Percentiles rank a stretch among this genome's conserved stretches.
Conservation (phyloP, 2,888 invertebrate species). For the Tholera decimalis region DNA sequence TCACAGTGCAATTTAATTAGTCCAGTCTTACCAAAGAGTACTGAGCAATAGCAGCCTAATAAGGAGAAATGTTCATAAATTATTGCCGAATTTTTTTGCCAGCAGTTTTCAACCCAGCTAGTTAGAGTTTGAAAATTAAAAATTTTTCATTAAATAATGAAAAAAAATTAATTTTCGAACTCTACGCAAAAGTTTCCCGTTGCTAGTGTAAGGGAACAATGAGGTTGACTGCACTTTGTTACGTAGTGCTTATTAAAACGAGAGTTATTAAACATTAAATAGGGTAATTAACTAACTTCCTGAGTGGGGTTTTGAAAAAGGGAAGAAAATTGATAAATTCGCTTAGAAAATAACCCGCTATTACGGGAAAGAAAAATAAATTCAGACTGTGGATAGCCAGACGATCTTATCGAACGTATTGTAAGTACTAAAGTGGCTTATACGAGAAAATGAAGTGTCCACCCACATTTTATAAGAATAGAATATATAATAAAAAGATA, state of each 20-base stretch:
- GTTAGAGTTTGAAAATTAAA: slow-evolving; percentile 37
- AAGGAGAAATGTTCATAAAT: slow-evolving; percentile 36
- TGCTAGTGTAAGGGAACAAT: slow-evolving; percentile 6
- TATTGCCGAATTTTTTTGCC: slow-evolving; percentile 19
- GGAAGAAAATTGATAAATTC: neutral
- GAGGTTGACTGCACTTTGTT: slow-evolving; percentile 28
- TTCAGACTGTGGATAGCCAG: neutral
- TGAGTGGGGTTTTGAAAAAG: neutral
- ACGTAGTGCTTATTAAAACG: slow-evolving; percentile 22
- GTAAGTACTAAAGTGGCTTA: too few species aligned
- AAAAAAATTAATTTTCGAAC: too few species aligned
- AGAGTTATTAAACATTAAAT: slow-evolving; percentile 8
- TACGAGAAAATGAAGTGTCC: too few species aligned
- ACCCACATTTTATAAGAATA: too few species aligned
- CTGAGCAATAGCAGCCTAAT: slow-evolving; percentile 32
- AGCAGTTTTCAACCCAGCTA: slow-evolving; percentile 19
- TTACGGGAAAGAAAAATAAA: neutral
- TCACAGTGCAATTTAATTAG: slow-evolving; percentile 73
- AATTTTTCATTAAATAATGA: slow-evolving; percentile 16
- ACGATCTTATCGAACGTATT: too few species aligned
- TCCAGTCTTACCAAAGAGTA: slow-evolving; percentile 56
- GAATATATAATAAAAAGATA: neutral
- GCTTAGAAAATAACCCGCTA: neutral
- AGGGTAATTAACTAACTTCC: neutral
- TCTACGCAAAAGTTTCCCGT: slow-evolving; percentile 22